These are phyloP conservation scores for Calephelis nemesis DNA, from an alignment of 1,140 invertebrate genomes.

Conservation along the genomic window DNA sequence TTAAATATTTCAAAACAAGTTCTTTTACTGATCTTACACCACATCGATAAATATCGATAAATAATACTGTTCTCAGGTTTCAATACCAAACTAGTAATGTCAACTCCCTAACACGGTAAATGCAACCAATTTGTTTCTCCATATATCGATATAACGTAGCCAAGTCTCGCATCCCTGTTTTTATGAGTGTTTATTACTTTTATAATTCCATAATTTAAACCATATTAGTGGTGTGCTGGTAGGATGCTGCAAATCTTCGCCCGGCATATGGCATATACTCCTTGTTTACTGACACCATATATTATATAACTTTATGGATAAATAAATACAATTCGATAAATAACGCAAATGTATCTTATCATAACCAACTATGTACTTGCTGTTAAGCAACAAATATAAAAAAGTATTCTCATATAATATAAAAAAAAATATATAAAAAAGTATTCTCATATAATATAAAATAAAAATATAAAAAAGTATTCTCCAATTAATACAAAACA, in stretches of 20 bases:
- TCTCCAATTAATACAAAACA: no score
- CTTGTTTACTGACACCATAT: conserved; percentile 15
- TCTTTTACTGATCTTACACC: neutral
- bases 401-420: no score
- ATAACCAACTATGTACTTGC: no score
- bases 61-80: neutral
- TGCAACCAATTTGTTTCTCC: conserved; percentile 11
- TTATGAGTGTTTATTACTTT: conserved; percentile 34
- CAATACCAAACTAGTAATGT: neutral
- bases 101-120: neutral
- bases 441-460: no score
- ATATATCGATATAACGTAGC: conserved; percentile 21
- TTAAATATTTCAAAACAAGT: neutral
- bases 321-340: neutral
- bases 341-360: no score
- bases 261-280: conserved; percentile 34
- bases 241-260: conserved; percentile 36
- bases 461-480: no score
- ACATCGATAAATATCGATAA: conserved; percentile 2
- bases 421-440: no score
- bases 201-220: conserved; percentile 38
- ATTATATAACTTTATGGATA: conserved; percentile 4
- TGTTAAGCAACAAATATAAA: no score
- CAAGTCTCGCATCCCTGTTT: conserved; percentile 19
- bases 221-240: conserved; percentile 32